Evolutionary conservation across 2,888 invertebrate genomes (phyloP).

Genomic region (Fissipunctia ypsillon): DNA sequence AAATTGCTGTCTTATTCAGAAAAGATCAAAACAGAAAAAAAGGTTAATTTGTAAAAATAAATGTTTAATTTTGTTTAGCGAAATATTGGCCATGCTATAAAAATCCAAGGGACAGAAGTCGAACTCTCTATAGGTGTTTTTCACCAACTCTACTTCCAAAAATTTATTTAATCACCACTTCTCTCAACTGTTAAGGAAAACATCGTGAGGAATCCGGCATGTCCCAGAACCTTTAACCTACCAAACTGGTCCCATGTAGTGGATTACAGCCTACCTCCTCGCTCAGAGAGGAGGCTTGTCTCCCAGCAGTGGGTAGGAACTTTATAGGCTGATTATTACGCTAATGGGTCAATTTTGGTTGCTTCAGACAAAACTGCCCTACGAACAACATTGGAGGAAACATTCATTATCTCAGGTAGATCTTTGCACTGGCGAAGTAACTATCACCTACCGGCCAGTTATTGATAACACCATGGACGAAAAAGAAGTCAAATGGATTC

Average conservation of each 20-base stretch:
- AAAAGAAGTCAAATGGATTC: slow-evolving; percentile 95
- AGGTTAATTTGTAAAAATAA: background rate
- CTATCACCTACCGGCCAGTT: slow-evolving; percentile 96
- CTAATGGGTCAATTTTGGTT: slow-evolving; percentile 1
- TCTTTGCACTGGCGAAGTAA: slow-evolving; percentile 93
- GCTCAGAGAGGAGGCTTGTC: too few relatives aligned
- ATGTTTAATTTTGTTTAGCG: background rate
- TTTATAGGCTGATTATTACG: background rate
- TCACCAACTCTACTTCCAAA: background rate
- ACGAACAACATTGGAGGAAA: slow-evolving; percentile 98
- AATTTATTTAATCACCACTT: background rate
- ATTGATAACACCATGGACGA: slow-evolving; percentile 97
- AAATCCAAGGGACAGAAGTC: background rate
- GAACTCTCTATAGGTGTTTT: too few relatives aligned
- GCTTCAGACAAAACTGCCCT: slow-evolving; percentile 91
- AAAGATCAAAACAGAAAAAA: background rate
- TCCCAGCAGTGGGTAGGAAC: too few relatives aligned
- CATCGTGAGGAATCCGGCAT: background rate
- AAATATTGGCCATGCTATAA: background rate
- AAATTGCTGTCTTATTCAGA: background rate
- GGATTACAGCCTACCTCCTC: background rate
- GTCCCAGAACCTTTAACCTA: background rate
- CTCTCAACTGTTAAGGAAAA: background rate
- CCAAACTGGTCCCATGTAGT: background rate
- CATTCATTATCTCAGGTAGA: slow-evolving; percentile 96